Evolutionary conservation across 1,140 invertebrate species (phyloP).

Genomic region (Brachionus sp.): DNA sequence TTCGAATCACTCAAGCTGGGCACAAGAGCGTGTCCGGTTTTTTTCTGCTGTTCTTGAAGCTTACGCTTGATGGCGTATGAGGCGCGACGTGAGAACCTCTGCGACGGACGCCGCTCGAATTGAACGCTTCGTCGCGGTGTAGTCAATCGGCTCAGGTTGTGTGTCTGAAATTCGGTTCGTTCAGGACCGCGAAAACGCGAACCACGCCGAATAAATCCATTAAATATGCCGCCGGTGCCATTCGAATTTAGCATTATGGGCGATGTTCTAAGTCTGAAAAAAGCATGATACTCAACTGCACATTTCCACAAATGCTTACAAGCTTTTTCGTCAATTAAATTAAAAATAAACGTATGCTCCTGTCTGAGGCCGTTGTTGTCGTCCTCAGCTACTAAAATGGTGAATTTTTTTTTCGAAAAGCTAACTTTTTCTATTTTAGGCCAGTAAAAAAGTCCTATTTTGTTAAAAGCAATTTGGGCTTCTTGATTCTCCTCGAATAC

Average conservation of each 20-base stretch:
- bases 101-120: conserved; percentile 90
- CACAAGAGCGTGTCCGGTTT: neutral
- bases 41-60: conserved; percentile 21
- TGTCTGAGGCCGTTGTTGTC: conserved; percentile 55
- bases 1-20: conserved; percentile 16
- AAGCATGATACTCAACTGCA: conserved; percentile 94
- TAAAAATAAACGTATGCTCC: conserved; percentile 62
- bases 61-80: conserved; percentile 38
- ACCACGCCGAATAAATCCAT: conserved; percentile 95
- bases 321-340: conserved; percentile 87
- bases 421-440: conserved; percentile 69
- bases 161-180: conserved; percentile 87
- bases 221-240: conserved; percentile 72
- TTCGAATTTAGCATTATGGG: conserved; percentile 57
- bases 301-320: conserved; percentile 98
- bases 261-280: conserved; percentile 81
- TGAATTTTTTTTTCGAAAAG: conserved; percentile 76
- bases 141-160: conserved; percentile 69
- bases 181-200: conserved; percentile 85
- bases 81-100: conserved; percentile 78
- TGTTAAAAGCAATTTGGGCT: conserved; percentile 55
- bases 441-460: conserved; percentile 99
- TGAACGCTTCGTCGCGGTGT: conserved; percentile 81
- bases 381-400: conserved; percentile 58
- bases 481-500: conserved; percentile 82